Evolutionary conservation across 2,888 invertebrate genomes (phyloP).

Genomic region (Pachliopta kotzebuea): DNA sequence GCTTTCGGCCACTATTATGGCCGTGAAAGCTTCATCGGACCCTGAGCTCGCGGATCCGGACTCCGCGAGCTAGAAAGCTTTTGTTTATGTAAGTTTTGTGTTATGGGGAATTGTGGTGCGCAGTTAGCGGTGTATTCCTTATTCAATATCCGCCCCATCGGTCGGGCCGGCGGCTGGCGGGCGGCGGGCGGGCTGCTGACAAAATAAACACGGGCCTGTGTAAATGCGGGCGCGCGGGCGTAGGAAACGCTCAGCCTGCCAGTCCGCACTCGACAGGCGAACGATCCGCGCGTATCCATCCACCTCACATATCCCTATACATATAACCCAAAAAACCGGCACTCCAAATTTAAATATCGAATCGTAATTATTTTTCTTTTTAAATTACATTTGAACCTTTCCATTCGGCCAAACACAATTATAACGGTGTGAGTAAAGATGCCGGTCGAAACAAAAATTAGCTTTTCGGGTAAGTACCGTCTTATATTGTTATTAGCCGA

Average conservation of each 20-base stretch:
- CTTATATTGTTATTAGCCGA: conserved; percentile 27
- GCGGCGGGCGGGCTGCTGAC: conserved; percentile 44
- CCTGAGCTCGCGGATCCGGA: too few species aligned
- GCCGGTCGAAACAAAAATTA: conserved; percentile 76
- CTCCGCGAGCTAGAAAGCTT: too few species aligned
- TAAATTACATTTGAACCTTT: background rate
- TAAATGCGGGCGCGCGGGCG: conserved; percentile 50
- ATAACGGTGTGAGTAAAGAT: conserved; percentile 43
- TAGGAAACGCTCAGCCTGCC: conserved; percentile 47
- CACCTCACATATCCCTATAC: conserved; percentile 33
- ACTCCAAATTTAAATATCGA: conserved; percentile 7
- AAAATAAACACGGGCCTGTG: conserved; percentile 52
- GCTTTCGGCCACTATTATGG: too few species aligned
- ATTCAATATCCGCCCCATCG: conserved; percentile 29
- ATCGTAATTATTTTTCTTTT: background rate
- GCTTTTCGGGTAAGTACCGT: conserved; percentile 72
- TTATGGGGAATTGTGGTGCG: background rate
- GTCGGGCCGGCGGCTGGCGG: conserved; percentile 42
- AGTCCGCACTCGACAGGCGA: conserved; percentile 65
- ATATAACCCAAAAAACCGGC: conserved; percentile 12
- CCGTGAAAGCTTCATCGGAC: too few species aligned
- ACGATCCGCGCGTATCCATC: conserved; percentile 55
- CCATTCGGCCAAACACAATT: background rate
- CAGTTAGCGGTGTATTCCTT: conserved; percentile 14
- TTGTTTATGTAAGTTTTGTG: conserved; percentile 16